These are phyloP conservation scores for Bombus confusus DNA, from an alignment of 1,140 invertebrate genomes.

Conservation along the genomic window DNA sequence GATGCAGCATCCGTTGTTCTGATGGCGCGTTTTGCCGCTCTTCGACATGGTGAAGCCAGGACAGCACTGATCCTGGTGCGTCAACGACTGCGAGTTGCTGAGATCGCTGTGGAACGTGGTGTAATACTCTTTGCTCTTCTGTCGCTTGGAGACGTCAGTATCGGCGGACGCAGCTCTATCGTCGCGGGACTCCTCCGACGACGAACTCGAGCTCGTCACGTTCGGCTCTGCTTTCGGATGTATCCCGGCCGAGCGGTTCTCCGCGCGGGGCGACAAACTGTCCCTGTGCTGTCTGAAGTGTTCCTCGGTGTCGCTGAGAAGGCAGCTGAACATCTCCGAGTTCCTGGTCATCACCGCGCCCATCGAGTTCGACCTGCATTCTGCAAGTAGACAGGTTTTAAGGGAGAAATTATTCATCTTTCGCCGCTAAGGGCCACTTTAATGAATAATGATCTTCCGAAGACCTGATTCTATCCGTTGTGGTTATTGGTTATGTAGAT, in stretches of 20 bases:
- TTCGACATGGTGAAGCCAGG: conserved; percentile 80
- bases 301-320: conserved; percentile 84
- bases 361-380: conserved; percentile 84
- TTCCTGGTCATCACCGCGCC: conserved; percentile 82
- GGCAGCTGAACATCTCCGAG: conserved; percentile 82
- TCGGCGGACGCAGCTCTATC: conserved; percentile 29
- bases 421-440: too few species aligned
- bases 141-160: not conserved
- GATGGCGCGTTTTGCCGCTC: conserved; percentile 72
- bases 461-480: too few species aligned
- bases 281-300: conserved; percentile 83
- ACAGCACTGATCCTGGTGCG: conserved; percentile 78
- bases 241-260: conserved; percentile 52
- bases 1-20: conserved; percentile 72
- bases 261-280: conserved; percentile 61
- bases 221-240: conserved; percentile 69
- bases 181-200: conserved; percentile 58
- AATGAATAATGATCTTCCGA: too few species aligned
- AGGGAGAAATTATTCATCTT: not conserved
- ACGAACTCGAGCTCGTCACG: conserved; percentile 65
- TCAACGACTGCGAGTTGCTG: conserved; percentile 69
- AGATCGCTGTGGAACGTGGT: conserved; percentile 50
- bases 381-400: conserved; percentile 67
- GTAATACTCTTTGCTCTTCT: conserved; percentile 16
- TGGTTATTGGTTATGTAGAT: too few species aligned